Evolutionary conservation across 2,888 invertebrate genomes (phyloP).

Genomic region (Dasypolia templi): DNA sequence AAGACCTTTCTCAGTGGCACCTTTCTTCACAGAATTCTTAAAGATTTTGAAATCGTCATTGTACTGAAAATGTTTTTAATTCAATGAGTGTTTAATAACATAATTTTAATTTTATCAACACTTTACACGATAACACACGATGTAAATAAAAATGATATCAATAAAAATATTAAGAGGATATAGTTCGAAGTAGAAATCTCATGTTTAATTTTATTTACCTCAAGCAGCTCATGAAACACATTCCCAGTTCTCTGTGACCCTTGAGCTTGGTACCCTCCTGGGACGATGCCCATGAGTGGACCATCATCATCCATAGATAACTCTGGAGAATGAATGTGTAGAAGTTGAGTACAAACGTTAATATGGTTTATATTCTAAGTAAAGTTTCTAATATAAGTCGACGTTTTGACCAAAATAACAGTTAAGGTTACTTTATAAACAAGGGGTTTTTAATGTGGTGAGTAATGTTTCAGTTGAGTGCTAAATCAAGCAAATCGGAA

Average conservation of each 20-base stretch:
- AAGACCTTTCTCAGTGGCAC: constrained; percentile 77
- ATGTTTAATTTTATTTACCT: constrained; percentile 42
- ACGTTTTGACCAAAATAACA: not conserved
- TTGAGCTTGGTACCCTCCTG: constrained; percentile 69
- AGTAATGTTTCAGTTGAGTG: no score
- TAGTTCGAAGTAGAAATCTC: not conserved
- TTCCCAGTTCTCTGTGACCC: constrained; percentile 58
- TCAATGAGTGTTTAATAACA: not conserved
- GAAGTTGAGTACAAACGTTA: not conserved
- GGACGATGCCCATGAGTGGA: constrained; percentile 57
- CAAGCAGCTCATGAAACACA: constrained; percentile 34
- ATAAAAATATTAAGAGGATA: not conserved
- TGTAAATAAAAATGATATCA: not conserved
- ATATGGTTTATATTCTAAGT: not conserved
- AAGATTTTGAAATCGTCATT: constrained; percentile 75
- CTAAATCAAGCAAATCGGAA: not conserved
- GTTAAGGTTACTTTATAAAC: not conserved
- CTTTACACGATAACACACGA: not conserved
- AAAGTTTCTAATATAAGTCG: not conserved
- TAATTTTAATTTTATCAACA: not conserved
- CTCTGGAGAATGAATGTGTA: constrained; percentile 43
- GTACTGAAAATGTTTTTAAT: constrained; percentile 72
- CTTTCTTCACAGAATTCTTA: constrained; percentile 73
- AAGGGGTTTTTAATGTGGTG: no score
- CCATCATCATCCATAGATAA: constrained; percentile 48